phyloP scores from a whole-genome alignment of 1,140 invertebrate species.

The Tetraneura akinire region DNA sequence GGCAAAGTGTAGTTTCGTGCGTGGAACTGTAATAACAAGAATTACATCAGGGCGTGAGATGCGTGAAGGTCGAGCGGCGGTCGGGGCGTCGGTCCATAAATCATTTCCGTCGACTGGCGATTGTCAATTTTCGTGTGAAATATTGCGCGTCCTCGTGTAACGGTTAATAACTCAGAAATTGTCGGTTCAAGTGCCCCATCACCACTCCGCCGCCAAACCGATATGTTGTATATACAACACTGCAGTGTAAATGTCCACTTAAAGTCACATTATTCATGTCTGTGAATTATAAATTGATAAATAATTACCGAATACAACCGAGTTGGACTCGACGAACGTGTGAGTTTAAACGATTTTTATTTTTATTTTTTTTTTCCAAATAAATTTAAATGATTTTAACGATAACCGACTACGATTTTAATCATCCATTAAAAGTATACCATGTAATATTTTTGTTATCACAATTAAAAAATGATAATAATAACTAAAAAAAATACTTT shows the following conservation, averaged over 20 bases:
- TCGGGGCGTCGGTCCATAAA: conserved; percentile 40
- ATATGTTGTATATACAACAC: too few relatives aligned
- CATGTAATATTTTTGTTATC: too few relatives aligned
- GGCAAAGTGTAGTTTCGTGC: conserved; percentile 31
- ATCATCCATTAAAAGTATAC: too few relatives aligned
- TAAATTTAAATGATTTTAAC: too few relatives aligned
- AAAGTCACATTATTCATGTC: conserved; percentile 48
- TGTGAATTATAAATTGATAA: conserved; percentile 37
- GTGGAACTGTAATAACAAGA: conserved; percentile 49
- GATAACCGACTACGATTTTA: too few relatives aligned
- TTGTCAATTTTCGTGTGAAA: conserved; percentile 51
- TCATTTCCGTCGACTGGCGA: conserved; percentile 49
- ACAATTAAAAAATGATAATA: too few relatives aligned
- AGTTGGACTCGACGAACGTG: too few relatives aligned
- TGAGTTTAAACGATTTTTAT: too few relatives aligned
- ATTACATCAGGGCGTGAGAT: background rate
- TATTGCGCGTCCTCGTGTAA: conserved; percentile 48
- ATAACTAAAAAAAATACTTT: too few relatives aligned
- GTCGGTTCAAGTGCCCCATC: conserved; percentile 17
- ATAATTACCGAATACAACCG: too few relatives aligned
- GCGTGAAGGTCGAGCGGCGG: background rate
- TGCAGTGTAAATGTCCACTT: conserved; percentile 32
- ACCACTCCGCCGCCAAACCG: too few relatives aligned
- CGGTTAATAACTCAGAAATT: conserved; percentile 50
- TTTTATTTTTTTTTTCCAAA: too few relatives aligned